Percentiles rank a stretch among this genome's conserved stretches.
Conservation (phyloP, 2,888 invertebrate genomes). For the Cerastis leucographa region DNA sequence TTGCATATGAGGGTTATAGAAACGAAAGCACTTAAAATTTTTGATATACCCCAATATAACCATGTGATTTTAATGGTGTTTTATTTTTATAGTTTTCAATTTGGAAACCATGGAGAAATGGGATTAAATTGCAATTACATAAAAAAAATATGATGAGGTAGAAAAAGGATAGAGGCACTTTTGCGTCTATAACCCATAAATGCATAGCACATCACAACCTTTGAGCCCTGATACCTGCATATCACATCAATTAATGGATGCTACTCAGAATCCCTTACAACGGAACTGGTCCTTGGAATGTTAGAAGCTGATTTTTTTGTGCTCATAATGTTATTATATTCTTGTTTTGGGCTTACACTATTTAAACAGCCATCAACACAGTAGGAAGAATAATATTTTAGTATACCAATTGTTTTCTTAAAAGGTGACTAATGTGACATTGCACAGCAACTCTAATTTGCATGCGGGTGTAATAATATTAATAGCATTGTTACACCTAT, state of each 20-base stretch:
- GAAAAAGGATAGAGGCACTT: not conserved
- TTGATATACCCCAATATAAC: not conserved
- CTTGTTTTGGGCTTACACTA: not conserved
- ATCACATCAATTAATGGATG: not conserved
- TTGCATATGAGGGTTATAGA: not conserved
- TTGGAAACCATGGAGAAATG: not conserved
- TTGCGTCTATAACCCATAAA: not conserved
- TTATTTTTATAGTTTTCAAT: too few relatives aligned
- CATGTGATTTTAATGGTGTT: not conserved
- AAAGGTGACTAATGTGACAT: not conserved
- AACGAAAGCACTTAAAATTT: not conserved
- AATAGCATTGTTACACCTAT: not conserved
- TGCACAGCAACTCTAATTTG: not conserved
- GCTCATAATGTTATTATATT: not conserved
- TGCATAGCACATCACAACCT: too few relatives aligned
- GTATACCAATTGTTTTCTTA: not conserved
- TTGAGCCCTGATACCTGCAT: not conserved
- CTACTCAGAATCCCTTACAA: not conserved
- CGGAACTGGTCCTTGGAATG: not conserved
- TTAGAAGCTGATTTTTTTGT: not conserved
- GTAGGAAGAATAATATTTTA: not conserved
- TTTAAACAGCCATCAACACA: not conserved
- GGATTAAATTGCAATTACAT: not conserved
- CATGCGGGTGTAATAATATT: not conserved
- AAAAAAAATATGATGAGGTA: not conserved